phyloP scores from a whole-genome alignment of 2,113 vertebrate species.

The Hemicordylus capensis region DNA sequence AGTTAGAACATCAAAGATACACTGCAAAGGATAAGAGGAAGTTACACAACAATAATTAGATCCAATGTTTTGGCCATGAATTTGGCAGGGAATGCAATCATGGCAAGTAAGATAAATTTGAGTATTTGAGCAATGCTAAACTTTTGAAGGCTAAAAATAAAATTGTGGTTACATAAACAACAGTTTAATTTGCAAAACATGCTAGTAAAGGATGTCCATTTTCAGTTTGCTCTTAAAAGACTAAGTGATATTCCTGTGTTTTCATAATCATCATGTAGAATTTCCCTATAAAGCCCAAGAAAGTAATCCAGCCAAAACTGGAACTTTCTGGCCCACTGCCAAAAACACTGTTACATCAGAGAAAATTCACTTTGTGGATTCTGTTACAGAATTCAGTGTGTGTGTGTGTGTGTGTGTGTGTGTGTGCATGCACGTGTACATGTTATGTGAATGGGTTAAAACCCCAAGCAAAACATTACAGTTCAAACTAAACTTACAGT shows the following conservation, averaged over 20 bases:
- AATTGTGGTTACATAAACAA: neutral
- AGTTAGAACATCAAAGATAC: neutral
- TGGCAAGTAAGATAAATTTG: neutral
- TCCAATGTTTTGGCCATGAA: neutral
- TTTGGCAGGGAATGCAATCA: neutral
- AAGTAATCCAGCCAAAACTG: neutral
- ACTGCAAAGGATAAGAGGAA: neutral
- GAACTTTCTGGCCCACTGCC: neutral
- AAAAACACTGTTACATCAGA: neutral
- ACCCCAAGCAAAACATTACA: neutral
- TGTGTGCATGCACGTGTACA: no score
- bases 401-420: neutral
- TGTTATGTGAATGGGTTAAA: neutral
- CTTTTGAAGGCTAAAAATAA: neutral
- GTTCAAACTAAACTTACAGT: no score
- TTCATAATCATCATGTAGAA: neutral
- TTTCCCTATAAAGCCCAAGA: neutral
- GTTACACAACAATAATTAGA: neutral
- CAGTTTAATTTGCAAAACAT: neutral
- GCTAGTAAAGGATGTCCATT: neutral
- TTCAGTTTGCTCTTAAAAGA: neutral
- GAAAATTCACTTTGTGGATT: neutral
- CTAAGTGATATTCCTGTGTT: no score
- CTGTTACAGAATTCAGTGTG: neutral
- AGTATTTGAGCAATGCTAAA: neutral